Conservation (phyloP, 2,113 vertebrate species). For the Oreotrochilus melanogaster region DNA sequence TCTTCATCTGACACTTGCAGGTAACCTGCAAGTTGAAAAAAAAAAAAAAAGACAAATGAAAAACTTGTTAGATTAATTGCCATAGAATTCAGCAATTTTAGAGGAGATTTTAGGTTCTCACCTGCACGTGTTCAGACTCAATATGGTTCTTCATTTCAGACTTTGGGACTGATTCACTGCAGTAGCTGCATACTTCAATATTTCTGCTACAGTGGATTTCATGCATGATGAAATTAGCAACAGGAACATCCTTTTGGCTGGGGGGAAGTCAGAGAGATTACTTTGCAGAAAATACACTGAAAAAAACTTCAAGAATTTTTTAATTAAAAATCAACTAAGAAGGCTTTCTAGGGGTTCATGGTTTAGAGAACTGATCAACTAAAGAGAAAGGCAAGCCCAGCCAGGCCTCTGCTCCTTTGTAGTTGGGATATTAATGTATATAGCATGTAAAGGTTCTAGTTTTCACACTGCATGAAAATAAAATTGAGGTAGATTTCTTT, state of each 20-base stretch:
- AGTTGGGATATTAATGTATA: not conserved
- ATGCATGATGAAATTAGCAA: conserved; percentile 92
- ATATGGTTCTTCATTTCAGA: conserved; percentile 87
- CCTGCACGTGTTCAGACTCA: conserved; percentile 89
- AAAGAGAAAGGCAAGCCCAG: not conserved
- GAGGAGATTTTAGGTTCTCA: not conserved
- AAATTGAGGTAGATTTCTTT: not conserved
- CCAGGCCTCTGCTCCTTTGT: not conserved
- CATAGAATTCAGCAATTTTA: not conserved
- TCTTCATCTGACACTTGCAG: conserved; percentile 92
- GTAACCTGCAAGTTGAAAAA: conserved; percentile 77
- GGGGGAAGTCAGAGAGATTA: conserved; percentile 4
- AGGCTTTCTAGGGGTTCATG: not conserved
- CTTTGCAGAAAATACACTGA: not conserved
- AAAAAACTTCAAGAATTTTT: not conserved
- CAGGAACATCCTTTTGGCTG: conserved; percentile 93
- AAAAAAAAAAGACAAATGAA: not conserved
- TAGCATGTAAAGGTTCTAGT: not conserved
- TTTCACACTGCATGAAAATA: not conserved
- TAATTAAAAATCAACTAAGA: not conserved
- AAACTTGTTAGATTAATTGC: not conserved
- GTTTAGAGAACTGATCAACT: not conserved
- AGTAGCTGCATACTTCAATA: conserved; percentile 87
- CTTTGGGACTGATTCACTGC: conserved; percentile 90
- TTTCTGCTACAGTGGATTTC: conserved; percentile 96